These are phyloP conservation scores for Gonioctena quinquepunctata DNA, from an alignment of 1,140 invertebrate species.

Conservation along the genomic window DNA sequence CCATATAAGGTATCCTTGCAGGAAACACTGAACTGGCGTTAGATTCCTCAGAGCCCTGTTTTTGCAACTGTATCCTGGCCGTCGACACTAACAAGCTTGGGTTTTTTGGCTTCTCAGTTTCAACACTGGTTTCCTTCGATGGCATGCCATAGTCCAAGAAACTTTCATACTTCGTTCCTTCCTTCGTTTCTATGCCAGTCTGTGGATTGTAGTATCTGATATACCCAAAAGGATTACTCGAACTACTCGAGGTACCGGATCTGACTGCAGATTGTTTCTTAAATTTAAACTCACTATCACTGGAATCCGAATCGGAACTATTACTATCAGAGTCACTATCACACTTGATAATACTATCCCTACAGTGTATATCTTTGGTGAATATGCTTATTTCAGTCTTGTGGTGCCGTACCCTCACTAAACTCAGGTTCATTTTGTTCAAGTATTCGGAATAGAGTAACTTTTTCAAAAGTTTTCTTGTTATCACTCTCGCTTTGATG, in stretches of 20 bases:
- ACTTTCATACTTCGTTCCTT: constrained; percentile 54
- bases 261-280: constrained; percentile 65
- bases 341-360: constrained; percentile 59
- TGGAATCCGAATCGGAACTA: constrained; percentile 52
- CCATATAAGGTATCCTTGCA: constrained; percentile 59
- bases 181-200: constrained; percentile 41
- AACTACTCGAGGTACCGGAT: constrained; percentile 49
- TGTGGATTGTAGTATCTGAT: constrained; percentile 65
- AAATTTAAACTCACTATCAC: constrained; percentile 49
- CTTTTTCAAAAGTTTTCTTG: constrained; percentile 70
- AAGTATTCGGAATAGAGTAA: constrained; percentile 70
- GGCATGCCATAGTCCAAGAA: constrained; percentile 57
- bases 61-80: constrained; percentile 54
- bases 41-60: constrained; percentile 62
- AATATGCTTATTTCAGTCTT: constrained; percentile 61
- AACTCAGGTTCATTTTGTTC: constrained; percentile 58
- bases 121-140: background rate
- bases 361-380: constrained; percentile 58
- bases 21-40: constrained; percentile 63
- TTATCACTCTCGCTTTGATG: constrained; percentile 72
- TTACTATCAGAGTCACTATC: constrained; percentile 56
- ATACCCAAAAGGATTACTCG: constrained; percentile 65
- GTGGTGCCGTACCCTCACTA: constrained; percentile 60
- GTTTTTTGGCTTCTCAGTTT: constrained; percentile 17
- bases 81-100: constrained; percentile 56